phyloP scores from a whole-genome alignment of 2,797 vertebrate genomes.

The Amniataba percoides region DNA sequence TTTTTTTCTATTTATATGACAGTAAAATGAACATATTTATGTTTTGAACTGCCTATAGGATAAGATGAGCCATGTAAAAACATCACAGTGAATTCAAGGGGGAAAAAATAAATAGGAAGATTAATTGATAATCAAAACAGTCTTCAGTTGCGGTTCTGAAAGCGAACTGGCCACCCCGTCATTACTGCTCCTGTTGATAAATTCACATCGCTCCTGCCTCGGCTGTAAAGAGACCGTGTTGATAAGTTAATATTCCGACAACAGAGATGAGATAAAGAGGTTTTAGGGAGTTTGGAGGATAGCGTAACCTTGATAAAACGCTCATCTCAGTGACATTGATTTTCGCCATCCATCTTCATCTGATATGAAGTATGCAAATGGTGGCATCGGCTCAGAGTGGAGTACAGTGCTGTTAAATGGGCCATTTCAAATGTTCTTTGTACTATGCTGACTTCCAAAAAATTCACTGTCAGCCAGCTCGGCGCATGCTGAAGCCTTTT shows the following conservation, averaged over 20 bases:
- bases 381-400: constrained; percentile 80
- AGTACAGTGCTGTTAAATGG: constrained; percentile 90
- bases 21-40: background rate
- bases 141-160: constrained; percentile 16
- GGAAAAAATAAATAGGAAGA: background rate
- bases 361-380: constrained; percentile 93
- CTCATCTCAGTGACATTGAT: constrained; percentile 91
- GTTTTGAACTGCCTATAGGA: background rate
- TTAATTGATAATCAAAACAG: constrained; percentile 25
- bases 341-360: constrained; percentile 93
- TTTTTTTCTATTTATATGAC: background rate
- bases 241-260: constrained; percentile 84
- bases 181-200: constrained; percentile 40
- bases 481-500: constrained; percentile 52
- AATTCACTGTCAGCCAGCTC: constrained; percentile 67
- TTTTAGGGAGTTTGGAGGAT: constrained; percentile 87
- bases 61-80: background rate
- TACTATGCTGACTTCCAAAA: constrained; percentile 84
- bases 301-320: constrained; percentile 93
- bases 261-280: constrained; percentile 84
- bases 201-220: constrained; percentile 52
- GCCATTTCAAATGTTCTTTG: constrained; percentile 88
- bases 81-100: background rate
- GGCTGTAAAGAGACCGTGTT: constrained; percentile 69
- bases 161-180: constrained; percentile 37